Percentiles rank a stretch among this genome's conserved stretches.
phyloP scores from a whole-genome alignment of 2,113 vertebrate species.

The Sarotherodon lohbergeri region DNA sequence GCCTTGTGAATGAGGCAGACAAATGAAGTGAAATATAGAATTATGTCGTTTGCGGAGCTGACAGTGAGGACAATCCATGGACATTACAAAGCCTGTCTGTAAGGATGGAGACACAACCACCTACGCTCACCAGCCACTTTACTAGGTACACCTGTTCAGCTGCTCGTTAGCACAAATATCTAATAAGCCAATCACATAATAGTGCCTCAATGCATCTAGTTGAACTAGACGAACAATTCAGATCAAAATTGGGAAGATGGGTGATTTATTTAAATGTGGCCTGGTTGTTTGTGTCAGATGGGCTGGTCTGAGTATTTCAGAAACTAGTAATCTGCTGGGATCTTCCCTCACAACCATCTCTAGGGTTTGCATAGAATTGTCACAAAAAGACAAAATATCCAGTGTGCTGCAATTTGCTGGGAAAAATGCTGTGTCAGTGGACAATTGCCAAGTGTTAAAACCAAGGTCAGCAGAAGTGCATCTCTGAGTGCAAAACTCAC shows the following conservation, averaged over 20 bases:
- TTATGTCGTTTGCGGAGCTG: background rate
- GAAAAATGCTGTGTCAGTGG: background rate
- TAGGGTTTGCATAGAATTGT: background rate
- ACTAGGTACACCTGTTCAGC: background rate
- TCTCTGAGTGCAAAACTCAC: background rate
- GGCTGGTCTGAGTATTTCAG: background rate
- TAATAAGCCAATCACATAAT: background rate
- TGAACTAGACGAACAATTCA: background rate
- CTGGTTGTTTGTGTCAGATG: background rate
- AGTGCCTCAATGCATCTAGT: background rate
- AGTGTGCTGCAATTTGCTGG: background rate
- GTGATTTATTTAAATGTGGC: background rate
- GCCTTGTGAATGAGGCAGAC: background rate
- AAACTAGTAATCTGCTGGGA: background rate
- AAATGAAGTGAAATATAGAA: background rate
- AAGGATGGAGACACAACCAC: background rate
- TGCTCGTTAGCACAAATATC: background rate
- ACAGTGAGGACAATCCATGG: background rate
- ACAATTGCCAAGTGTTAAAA: background rate
- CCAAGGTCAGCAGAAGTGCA: background rate
- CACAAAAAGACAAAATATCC: background rate
- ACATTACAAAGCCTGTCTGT: background rate
- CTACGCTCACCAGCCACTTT: background rate
- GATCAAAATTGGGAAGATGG: background rate
- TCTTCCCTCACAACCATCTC: background rate